Base-by-base conservation (phyloP, 2,797 vertebrate species). In the Sandelia bainsii region DNA sequence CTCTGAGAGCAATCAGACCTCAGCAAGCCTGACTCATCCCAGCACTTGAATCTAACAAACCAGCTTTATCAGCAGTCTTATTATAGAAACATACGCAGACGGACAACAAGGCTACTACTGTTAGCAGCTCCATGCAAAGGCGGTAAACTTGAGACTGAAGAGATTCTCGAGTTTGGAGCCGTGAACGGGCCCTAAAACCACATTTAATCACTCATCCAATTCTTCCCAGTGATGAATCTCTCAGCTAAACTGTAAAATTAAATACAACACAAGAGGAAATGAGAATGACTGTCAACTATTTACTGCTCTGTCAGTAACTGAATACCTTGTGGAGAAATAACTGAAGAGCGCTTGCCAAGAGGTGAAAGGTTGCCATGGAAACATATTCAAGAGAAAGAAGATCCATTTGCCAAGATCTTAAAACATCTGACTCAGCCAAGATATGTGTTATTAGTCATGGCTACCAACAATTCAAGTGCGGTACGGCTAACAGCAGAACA, bases 331-430 rank as follows among this genome's bases (percentile, higher is more conserved):
- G 57, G 49, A 69, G 56, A 74, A 80, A 81, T 65, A 65, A 77
- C 69, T 7, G 23, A 64, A 67, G 69, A 74, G 50, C 20, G 63
- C 58, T 76, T 73, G 75, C 65, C 65, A 79, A 59, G 74, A 86
- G 84, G 77, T 82, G 78, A 90, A 63, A 78, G 57, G 87, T 89
- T 88, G 70, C 81, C 69, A 88, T 90, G 80, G 88, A 87, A 81
- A 87, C 81, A 50, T 39, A 71, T 78, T 83, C 40, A 79, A 73
- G 56, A 48, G 64, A 59, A 69, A 75, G 51, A 61, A 32, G 19
- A 73, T 58, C 42, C 7, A 29, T 86, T 77, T 77, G 40, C 53
- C 56, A 48, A 72, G 64, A 81, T 64, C 52, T 78, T 67, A 52
- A 85, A 77, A 60, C 62, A 77, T 77, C 54, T 87, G 88, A 86